phyloP scores from a whole-genome alignment of 2,888 invertebrate genomes.

The Tenthredo notha region DNA sequence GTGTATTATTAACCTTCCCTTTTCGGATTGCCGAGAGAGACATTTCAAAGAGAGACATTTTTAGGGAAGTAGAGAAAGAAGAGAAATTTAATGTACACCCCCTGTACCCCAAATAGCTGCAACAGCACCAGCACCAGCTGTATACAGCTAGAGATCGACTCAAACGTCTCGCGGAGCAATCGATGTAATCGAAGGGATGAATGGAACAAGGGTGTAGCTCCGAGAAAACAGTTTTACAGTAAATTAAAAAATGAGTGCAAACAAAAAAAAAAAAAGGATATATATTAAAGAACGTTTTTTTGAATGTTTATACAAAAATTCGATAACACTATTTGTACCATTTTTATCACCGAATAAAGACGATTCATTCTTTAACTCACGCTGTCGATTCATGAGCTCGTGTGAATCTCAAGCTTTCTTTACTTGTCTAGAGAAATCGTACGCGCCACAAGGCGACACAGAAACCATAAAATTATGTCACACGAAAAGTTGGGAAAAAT shows the following conservation, averaged over 20 bases:
- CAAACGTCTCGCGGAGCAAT: not conserved
- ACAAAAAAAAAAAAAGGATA: not conserved
- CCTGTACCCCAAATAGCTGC: not conserved
- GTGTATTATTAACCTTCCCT: conserved; percentile 24
- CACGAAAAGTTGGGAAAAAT: not conserved
- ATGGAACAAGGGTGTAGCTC: not conserved
- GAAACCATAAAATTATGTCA: conserved; percentile 34
- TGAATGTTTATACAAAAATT: not conserved
- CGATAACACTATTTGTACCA: not conserved
- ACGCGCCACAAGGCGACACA: conserved; percentile 8
- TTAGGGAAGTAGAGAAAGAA: not conserved
- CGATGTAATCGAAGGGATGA: not conserved
- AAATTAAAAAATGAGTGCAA: not conserved
- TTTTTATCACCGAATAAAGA: not conserved
- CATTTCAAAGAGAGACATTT: not conserved
- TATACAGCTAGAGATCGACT: not conserved
- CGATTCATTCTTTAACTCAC: not conserved
- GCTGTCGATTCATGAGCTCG: not conserved
- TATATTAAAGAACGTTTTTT: not conserved
- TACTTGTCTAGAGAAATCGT: not conserved
- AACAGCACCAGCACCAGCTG: not conserved
- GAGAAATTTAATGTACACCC: conserved; percentile 6
- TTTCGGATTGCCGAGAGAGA: not conserved
- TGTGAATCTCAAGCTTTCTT: not conserved
- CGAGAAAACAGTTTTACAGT: no score